phyloP scores from a whole-genome alignment of 37 sponge, comb jelly and placozoan species.

The Oopsacas minuta region DNA sequence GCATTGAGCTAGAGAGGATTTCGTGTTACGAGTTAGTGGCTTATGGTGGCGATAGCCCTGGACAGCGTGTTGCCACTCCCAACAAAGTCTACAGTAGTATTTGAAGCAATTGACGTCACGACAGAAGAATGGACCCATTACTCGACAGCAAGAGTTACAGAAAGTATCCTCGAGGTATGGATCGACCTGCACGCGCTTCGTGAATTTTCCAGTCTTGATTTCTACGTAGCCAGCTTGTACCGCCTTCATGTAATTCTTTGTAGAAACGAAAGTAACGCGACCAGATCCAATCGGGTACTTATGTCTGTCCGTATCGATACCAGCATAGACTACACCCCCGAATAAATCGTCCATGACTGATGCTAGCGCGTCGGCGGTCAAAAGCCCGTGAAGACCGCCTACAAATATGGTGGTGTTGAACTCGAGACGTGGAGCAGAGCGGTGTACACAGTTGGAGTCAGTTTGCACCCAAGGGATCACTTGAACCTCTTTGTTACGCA shows the following conservation, averaged over 20 bases:
- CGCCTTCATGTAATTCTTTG: constrained; percentile 82
- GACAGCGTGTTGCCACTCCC: constrained; percentile 96
- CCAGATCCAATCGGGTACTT: constrained; percentile 99
- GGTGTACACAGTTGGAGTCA: constrained; percentile 84
- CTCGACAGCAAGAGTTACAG: constrained; percentile 73
- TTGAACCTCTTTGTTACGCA: constrained; percentile 92
- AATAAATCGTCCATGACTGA: constrained; percentile 95
- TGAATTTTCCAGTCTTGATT: constrained; percentile 84
- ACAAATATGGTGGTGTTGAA: constrained; percentile 88
- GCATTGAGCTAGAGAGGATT: constrained; percentile 32
- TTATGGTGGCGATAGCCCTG: constrained; percentile 66
- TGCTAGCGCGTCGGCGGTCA: constrained; percentile 83
- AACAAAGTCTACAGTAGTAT: constrained; percentile 91
- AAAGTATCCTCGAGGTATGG: constrained; percentile 93
- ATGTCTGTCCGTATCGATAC: constrained; percentile 87
- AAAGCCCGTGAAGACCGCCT: constrained; percentile 93
- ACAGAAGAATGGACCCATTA: constrained; percentile 93
- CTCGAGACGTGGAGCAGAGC: constrained; percentile 77
- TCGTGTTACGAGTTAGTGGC: constrained; percentile 77
- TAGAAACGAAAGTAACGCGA: constrained; percentile 85
- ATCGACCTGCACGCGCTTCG: constrained; percentile 91
- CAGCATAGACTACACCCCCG: constrained; percentile 98
- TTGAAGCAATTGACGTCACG: constrained; percentile 91
- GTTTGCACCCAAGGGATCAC: constrained; percentile 93
- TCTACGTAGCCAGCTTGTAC: constrained; percentile 89